These are phyloP conservation scores for Microcebus lehilahytsara DNA, from an alignment of 2,113 vertebrate genomes.

Conservation along the genomic window DNA sequence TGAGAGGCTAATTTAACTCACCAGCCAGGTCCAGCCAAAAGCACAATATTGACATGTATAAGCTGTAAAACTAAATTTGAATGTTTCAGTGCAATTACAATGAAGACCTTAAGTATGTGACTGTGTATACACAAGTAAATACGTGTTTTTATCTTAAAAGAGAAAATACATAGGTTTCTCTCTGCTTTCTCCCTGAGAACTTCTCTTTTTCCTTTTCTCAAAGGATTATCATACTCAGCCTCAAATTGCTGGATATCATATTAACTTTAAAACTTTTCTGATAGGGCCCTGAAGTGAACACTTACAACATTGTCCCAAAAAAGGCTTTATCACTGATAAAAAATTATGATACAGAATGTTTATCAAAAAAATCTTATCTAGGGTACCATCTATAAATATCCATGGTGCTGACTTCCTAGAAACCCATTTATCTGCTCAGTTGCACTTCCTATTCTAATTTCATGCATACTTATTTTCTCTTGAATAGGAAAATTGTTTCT, in stretches of 20 bases:
- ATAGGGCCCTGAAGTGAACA: neutral
- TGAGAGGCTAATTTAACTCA: neutral
- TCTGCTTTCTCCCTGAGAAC: neutral
- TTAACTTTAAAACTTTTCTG: conserved; percentile 5
- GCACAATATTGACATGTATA: neutral
- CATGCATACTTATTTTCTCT: conserved; percentile 49
- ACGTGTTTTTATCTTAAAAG: neutral
- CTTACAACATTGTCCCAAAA: neutral
- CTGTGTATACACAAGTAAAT: neutral
- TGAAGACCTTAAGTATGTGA: neutral
- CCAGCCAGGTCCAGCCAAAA: neutral
- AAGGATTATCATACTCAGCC: neutral
- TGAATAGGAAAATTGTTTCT: conserved; percentile 50
- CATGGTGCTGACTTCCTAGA: conserved; percentile 1
- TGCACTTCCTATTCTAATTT: conserved; percentile 54
- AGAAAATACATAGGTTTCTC: neutral
- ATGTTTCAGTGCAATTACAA: neutral
- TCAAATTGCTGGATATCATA: neutral
- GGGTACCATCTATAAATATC: neutral
- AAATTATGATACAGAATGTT: neutral
- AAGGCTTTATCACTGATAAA: neutral
- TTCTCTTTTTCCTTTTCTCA: neutral
- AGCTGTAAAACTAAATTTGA: neutral
- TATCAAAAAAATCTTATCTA: neutral
- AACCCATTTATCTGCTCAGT: conserved; percentile 34